Conservation (phyloP, 2,797 vertebrate species). For the Aselliscus stoliczkanus region DNA sequence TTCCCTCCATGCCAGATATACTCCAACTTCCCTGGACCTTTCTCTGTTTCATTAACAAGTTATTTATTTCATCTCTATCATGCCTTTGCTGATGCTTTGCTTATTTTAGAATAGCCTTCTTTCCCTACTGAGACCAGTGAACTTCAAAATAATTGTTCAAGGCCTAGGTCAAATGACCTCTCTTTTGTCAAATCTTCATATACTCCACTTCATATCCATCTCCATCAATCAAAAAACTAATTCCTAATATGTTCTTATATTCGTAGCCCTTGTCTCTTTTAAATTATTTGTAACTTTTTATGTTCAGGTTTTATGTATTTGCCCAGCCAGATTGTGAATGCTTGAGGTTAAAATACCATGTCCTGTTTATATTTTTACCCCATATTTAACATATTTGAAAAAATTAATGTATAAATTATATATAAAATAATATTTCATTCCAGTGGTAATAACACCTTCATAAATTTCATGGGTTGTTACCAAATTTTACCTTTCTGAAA, state of each 20-base stretch:
- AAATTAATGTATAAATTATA: background rate
- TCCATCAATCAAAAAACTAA: background rate
- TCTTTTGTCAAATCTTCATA: background rate
- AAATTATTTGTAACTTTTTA: background rate
- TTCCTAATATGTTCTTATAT: background rate
- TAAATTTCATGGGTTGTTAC: background rate
- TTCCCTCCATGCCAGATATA: background rate
- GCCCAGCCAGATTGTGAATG: background rate
- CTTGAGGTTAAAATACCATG: background rate
- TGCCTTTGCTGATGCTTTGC: background rate
- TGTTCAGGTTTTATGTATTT: conserved; percentile 12
- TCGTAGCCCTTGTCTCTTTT: background rate
- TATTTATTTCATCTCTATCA: background rate
- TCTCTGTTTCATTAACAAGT: background rate
- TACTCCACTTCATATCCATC: background rate
- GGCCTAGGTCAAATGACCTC: background rate
- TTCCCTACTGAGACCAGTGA: background rate
- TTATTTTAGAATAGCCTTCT: background rate
- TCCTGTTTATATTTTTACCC: background rate
- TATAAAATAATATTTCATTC: background rate
- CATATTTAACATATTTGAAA: background rate
- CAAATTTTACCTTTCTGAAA: background rate
- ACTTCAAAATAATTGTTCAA: conserved; percentile 3
- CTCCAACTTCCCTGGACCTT: background rate
- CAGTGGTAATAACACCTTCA: conserved; percentile 5